phyloP scores from a whole-genome alignment of 1,140 invertebrate genomes.

The Drosophila carrolli region DNA sequence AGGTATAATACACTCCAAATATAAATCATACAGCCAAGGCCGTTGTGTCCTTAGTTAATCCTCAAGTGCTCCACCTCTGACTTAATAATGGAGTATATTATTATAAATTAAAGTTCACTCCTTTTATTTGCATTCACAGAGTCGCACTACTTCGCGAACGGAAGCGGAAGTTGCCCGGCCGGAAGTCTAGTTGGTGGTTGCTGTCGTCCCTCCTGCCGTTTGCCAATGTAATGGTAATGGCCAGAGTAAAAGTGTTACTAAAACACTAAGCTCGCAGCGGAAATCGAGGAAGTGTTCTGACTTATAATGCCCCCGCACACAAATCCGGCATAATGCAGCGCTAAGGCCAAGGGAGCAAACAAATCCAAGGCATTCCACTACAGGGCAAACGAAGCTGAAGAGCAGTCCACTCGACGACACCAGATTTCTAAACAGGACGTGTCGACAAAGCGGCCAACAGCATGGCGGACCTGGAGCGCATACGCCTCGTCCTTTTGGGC shows the following conservation, averaged over 20 bases:
- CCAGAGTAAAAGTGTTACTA: slow-evolving; percentile 37
- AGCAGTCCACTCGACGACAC: slow-evolving; percentile 38
- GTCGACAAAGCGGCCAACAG: slow-evolving; percentile 24
- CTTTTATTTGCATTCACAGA: slow-evolving; percentile 45
- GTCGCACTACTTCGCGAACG: slow-evolving; percentile 18
- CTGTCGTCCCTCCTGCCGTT: not conserved
- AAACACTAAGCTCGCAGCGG: slow-evolving; percentile 32
- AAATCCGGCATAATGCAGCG: slow-evolving; percentile 33
- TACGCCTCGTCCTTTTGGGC: slow-evolving; percentile 93
- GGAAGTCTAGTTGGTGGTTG: slow-evolving; percentile 54
- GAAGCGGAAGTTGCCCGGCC: slow-evolving; percentile 57
- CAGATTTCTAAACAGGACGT: slow-evolving; percentile 51
- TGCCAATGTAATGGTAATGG: not conserved
- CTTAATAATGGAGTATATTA: not conserved
- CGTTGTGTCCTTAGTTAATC: too few species aligned
- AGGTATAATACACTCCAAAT: too few species aligned
- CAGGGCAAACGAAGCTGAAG: slow-evolving; percentile 19
- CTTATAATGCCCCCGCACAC: slow-evolving; percentile 50
- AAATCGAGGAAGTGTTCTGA: slow-evolving; percentile 38
- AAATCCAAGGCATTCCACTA: slow-evolving; percentile 6
- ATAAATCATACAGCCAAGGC: too few species aligned
- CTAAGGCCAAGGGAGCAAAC: slow-evolving; percentile 17
- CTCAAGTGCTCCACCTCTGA: not conserved
- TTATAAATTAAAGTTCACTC: slow-evolving; percentile 17
- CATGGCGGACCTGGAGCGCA: slow-evolving; percentile 91